Evolutionary conservation across 2,797 vertebrate genomes (phyloP).

Genomic region (Molossus molossus): DNA sequence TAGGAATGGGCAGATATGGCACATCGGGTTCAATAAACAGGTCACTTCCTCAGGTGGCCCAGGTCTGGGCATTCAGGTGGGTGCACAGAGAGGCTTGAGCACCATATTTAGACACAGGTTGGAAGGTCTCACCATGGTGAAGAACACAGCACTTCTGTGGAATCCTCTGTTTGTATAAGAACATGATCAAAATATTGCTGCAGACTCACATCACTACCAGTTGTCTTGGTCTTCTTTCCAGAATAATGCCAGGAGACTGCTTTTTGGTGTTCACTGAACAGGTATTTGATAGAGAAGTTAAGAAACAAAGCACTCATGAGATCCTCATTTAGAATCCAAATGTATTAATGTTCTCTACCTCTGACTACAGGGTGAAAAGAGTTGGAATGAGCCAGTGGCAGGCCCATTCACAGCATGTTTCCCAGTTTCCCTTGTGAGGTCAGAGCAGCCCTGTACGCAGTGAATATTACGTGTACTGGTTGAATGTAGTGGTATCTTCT

Average conservation of each 20-base stretch:
- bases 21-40: neutral
- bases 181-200: neutral
- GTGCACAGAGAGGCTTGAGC: neutral
- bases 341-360: neutral
- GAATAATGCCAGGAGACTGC: neutral
- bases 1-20: neutral
- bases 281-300: neutral
- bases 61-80: neutral
- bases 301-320: neutral
- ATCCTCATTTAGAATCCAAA: neutral
- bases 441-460: fast-evolving
- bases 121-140: neutral
- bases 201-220: neutral
- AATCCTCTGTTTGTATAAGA: neutral
- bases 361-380: neutral
- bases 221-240: neutral
- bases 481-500: neutral
- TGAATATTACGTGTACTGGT: neutral
- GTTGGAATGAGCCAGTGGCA: neutral
- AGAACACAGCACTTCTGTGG: neutral
- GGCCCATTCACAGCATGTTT: neutral
- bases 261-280: neutral
- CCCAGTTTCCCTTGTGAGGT: neutral
- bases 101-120: neutral
- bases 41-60: too few species aligned